Evolutionary conservation across 1,140 invertebrate genomes (phyloP).

Genomic region (Aphelinus atriplicis): DNA sequence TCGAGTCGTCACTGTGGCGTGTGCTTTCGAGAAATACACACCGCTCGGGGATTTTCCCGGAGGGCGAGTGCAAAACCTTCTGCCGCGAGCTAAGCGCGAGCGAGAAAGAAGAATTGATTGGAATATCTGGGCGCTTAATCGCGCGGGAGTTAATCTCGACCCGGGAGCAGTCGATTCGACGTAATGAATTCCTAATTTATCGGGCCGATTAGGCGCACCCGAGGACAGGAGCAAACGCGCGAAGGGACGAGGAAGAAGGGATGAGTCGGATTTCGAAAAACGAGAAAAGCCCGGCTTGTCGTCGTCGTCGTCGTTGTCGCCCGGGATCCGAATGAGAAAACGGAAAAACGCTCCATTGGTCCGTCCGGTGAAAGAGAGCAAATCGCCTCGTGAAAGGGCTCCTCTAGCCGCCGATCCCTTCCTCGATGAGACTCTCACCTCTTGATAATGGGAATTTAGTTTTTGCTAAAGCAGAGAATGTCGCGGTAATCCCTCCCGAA

Average conservation of each 20-base stretch:
- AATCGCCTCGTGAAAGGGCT: no score
- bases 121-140: conserved; percentile 23
- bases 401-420: no score
- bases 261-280: neutral
- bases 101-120: conserved; percentile 29
- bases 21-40: no score
- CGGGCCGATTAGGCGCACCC: conserved; percentile 17
- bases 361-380: no score
- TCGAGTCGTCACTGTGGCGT: no score
- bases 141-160: conserved; percentile 17
- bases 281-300: conserved; percentile 12
- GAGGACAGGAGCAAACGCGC: neutral
- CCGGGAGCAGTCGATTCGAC: neutral
- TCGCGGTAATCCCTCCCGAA: no score
- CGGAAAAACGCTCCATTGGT: neutral
- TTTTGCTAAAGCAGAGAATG: no score
- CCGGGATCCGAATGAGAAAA: neutral
- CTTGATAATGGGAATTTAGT: no score
- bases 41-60: no score
- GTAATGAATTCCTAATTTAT: conserved; percentile 38
- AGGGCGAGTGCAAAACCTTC: no score
- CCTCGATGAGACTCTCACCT: no score
- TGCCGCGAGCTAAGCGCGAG: neutral
- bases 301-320: no score
- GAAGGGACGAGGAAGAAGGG: neutral